Conservation (phyloP, 2,113 vertebrate genomes). For the Nesoenas mayeri region DNA sequence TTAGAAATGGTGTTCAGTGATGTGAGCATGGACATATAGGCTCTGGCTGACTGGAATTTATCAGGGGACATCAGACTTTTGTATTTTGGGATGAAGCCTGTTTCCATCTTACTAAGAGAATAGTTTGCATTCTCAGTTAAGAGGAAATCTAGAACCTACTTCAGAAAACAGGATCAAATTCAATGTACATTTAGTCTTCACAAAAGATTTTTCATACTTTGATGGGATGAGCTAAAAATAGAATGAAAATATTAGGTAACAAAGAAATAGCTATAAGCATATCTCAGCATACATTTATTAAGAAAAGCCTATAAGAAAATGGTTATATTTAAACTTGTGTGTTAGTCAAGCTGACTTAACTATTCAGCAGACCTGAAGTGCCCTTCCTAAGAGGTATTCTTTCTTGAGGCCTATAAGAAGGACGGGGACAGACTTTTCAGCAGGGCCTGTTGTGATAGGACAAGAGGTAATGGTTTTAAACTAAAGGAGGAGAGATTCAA, state of each 20-base stretch:
- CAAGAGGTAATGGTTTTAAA: too few relatives aligned
- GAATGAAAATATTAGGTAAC: background rate
- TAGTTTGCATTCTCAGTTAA: background rate
- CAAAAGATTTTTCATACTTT: background rate
- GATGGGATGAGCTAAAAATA: background rate
- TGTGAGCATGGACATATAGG: background rate
- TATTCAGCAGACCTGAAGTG: background rate
- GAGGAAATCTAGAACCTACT: background rate
- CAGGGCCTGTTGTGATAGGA: too few relatives aligned
- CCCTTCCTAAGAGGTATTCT: background rate
- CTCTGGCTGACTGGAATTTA: background rate
- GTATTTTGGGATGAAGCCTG: background rate
- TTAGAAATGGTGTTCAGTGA: background rate
- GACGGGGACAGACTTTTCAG: too few relatives aligned
- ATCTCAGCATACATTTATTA: background rate
- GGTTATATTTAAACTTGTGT: background rate
- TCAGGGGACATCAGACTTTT: background rate
- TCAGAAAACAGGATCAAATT: background rate
- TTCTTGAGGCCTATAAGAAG: background rate
- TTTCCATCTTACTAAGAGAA: background rate
- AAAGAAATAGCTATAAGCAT: background rate
- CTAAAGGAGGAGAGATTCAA: too few relatives aligned
- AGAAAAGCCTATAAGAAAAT: background rate
- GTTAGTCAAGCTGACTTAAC: background rate
- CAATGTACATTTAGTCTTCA: background rate